These are phyloP conservation scores for Chamaea fasciata DNA, from an alignment of 2,113 vertebrate genomes.

Conservation along the genomic window DNA sequence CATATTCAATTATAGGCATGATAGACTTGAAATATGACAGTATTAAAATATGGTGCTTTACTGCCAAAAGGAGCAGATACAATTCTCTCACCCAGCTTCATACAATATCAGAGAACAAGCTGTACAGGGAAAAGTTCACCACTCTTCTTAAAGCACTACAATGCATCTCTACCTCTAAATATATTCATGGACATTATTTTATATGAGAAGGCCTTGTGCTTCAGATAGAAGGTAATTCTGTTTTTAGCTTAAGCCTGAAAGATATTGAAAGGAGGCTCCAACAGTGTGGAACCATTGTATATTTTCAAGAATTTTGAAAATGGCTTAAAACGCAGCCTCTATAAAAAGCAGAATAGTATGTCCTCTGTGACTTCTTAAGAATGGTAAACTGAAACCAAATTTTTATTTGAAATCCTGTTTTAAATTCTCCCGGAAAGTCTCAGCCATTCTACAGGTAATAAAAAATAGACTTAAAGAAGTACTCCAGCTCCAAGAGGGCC, in stretches of 20 bases:
- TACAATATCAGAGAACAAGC: not conserved
- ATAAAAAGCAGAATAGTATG: not conserved
- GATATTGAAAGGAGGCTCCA: not conserved
- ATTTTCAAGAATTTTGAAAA: not conserved
- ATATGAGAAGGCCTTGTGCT: not conserved
- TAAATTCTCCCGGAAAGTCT: not conserved
- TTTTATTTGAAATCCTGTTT: not conserved
- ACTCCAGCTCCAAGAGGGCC: not conserved
- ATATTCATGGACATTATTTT: not conserved
- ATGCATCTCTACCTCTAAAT: not conserved
- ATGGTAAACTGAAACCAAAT: not conserved
- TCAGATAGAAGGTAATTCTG: not conserved
- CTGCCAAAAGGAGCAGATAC: not conserved
- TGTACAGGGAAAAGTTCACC: not conserved
- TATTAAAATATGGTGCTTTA: not conserved
- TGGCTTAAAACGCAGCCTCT: not conserved
- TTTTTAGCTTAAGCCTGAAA: not conserved
- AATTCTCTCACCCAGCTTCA: not conserved
- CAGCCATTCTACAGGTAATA: not conserved
- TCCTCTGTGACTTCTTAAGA: not conserved
- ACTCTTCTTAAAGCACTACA: not conserved
- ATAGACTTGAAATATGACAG: not conserved
- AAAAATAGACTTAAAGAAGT: not conserved
- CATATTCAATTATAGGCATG: not conserved
- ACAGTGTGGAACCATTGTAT: not conserved